phyloP scores from a whole-genome alignment of 2,113 vertebrate genomes.

The Axis porcinus region DNA sequence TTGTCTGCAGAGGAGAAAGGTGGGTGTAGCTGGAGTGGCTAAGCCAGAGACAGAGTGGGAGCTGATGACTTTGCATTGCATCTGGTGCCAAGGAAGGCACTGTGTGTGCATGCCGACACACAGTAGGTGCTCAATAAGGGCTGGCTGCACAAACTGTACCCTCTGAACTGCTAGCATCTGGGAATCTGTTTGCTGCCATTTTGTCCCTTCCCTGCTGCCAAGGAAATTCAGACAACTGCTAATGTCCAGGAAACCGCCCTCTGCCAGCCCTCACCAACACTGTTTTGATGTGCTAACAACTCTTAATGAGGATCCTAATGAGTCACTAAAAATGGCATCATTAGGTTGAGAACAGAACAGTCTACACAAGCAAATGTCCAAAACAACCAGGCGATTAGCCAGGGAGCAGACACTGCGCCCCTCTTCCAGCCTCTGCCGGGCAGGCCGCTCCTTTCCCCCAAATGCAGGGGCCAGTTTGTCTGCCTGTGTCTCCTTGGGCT shows the following conservation, averaged over 20 bases:
- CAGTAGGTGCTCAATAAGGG: background rate
- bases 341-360: slow-evolving; percentile 68
- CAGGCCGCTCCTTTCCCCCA: background rate
- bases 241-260: slow-evolving; percentile 49
- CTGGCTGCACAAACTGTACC: background rate
- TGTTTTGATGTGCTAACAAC: slow-evolving; percentile 69
- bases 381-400: slow-evolving; percentile 42
- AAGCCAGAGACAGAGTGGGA: too few relatives aligned
- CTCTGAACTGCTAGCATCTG: background rate
- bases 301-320: slow-evolving; percentile 70
- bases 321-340: slow-evolving; percentile 72
- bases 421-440: background rate
- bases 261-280: slow-evolving; percentile 45
- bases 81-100: background rate
- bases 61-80: background rate
- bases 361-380: slow-evolving; percentile 53
- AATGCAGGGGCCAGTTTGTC: background rate
- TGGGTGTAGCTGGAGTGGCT: too few relatives aligned
- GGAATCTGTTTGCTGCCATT: background rate
- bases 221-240: slow-evolving; percentile 38
- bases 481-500: background rate
- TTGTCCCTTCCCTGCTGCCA: slow-evolving; percentile 43
- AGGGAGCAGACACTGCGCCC: background rate
- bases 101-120: background rate
- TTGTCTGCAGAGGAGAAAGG: background rate